phyloP scores from a whole-genome alignment of 2,888 invertebrate species.

The Dasypolia templi region DNA sequence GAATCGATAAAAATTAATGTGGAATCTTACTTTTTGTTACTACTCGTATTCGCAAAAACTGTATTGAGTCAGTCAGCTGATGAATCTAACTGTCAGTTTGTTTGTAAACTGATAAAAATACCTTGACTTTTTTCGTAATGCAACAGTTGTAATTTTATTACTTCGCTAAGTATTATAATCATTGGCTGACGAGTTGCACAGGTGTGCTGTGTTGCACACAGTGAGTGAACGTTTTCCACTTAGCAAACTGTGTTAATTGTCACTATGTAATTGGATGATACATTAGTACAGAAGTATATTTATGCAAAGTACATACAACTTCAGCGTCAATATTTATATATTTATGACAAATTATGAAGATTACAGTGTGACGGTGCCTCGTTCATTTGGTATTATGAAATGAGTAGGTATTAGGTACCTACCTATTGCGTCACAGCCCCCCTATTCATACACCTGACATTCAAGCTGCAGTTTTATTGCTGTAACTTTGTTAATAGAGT shows the following conservation, averaged over 20 bases:
- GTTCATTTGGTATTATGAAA: constrained; percentile 67
- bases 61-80: constrained; percentile 4
- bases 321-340: constrained; percentile 31
- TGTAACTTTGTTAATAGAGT: constrained; percentile 31
- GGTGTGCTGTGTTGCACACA: constrained; percentile 46
- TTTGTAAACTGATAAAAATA: constrained; percentile 35
- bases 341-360: constrained; percentile 49
- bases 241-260: constrained; percentile 26
- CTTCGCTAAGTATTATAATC: constrained; percentile 20
- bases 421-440: constrained; percentile 74
- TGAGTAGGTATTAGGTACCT: constrained; percentile 47
- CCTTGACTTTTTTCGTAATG: constrained; percentile 37
- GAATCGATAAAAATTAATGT: constrained; percentile 46
- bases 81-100: constrained; percentile 6
- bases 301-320: constrained; percentile 25
- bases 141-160: constrained; percentile 2
- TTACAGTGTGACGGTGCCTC: constrained; percentile 24
- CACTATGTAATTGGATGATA: constrained; percentile 32
- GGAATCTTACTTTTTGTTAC: constrained; percentile 21
- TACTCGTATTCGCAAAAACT: constrained; percentile 17
- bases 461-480: constrained; percentile 60
- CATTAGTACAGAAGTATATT: constrained; percentile 17
- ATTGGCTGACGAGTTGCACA: constrained; percentile 32
- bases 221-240: constrained; percentile 43
- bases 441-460: constrained; percentile 74